Conservation (phyloP, 1,140 invertebrate genomes). For the Drosophila willistoni region DNA sequence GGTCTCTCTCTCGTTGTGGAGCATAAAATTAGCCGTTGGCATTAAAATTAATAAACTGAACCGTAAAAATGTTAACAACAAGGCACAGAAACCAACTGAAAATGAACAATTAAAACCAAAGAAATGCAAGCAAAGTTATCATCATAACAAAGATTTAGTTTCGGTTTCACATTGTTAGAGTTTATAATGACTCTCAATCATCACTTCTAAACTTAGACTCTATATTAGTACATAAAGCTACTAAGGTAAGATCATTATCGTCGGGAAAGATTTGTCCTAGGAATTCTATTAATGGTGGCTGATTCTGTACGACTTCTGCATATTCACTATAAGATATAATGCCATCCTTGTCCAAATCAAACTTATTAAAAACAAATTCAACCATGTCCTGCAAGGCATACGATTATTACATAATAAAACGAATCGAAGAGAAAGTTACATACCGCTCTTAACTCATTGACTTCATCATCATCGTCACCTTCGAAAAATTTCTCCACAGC, state of each 20-base stretch:
- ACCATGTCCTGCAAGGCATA: slow-evolving; percentile 87
- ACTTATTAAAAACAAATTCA: slow-evolving; percentile 90
- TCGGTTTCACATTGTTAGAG: neutral
- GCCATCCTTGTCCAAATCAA: slow-evolving; percentile 92
- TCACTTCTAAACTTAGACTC: slow-evolving; percentile 34
- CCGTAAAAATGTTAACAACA: neutral
- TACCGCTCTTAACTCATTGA: slow-evolving; percentile 70
- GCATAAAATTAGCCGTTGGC: slow-evolving; percentile 25
- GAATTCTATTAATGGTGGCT: slow-evolving; percentile 89
- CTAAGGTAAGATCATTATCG: slow-evolving; percentile 48
- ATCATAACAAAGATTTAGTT: neutral
- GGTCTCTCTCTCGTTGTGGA: slow-evolving; percentile 10
- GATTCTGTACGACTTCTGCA: slow-evolving; percentile 85
- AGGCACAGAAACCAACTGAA: neutral
- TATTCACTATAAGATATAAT: slow-evolving; percentile 90
- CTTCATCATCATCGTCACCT: slow-evolving; percentile 74
- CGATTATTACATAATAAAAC: neutral
- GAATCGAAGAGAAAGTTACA: neutral
- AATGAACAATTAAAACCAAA: neutral
- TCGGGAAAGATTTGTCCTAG: slow-evolving; percentile 91
- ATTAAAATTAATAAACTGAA: slow-evolving; percentile 22
- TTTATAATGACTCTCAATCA: slow-evolving; percentile 1
- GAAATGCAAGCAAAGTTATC: neutral
- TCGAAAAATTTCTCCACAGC: slow-evolving; percentile 71
- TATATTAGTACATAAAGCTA: slow-evolving; percentile 64